Percentiles rank a stretch among this genome's conserved stretches.
Evolutionary conservation across 2,113 vertebrate species (phyloP).

Genomic region (Sinocyclocheilus grahami): DNA sequence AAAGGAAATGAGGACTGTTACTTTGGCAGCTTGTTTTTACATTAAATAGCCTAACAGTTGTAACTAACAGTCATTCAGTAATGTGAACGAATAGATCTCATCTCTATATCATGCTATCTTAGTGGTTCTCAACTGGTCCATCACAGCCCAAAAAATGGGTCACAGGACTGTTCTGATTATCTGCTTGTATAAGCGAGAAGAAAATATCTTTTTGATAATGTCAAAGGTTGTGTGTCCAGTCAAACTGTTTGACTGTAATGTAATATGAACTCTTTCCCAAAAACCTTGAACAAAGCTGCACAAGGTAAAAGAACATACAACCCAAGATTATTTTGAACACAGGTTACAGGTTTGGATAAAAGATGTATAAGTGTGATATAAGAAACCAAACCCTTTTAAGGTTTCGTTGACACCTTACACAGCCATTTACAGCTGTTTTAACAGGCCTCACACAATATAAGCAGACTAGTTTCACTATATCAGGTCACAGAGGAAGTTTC

Average conservation of each 20-base stretch:
- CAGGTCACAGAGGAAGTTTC: not conserved
- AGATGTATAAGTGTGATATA: no score
- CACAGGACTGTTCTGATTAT: not conserved
- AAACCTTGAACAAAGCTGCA: not conserved
- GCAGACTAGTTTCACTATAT: constrained; percentile 17
- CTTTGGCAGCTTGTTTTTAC: not conserved
- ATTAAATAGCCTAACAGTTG: not conserved
- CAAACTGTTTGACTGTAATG: not conserved
- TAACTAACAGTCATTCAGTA: not conserved
- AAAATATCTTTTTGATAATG: not conserved
- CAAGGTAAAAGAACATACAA: not conserved
- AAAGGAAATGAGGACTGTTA: not conserved
- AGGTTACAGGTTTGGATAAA: not conserved
- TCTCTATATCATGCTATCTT: not conserved
- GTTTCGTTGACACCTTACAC: no score
- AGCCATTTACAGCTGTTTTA: no score
- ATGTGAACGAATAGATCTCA: not conserved
- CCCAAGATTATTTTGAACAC: not conserved
- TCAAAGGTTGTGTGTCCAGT: not conserved
- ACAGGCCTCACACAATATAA: not conserved
- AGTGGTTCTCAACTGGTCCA: not conserved
- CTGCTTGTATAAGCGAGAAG: not conserved
- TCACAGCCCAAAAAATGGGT: not conserved
- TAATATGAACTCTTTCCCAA: not conserved
- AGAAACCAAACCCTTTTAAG: no score